Evolutionary conservation across 2,113 vertebrate genomes (phyloP), one percentile per base, ranked within the genome.

Genomic region (Piprites chloris): DNA sequence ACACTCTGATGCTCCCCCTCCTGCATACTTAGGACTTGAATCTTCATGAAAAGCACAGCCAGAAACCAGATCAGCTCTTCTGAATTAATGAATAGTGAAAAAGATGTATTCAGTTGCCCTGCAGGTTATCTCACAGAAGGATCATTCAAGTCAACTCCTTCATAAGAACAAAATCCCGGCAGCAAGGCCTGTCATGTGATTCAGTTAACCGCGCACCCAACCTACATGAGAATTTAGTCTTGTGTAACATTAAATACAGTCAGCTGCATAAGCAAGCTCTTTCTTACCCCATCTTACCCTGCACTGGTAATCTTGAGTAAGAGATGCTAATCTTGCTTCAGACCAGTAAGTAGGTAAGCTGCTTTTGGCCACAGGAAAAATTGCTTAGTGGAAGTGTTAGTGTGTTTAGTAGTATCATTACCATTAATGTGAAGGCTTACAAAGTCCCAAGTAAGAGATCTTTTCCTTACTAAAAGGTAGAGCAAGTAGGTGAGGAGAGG

Each of bases 101-200:
- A 74, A 71, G 35, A 86, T 23, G 27, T 6, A 92, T 46, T 90
- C 73, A 78, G 79, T 53, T 52, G 23, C 88, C 73, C 83, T 61
- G 61, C 68, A 95, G 69, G 86, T 93, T 94, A 88, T 77, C 46
- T 76, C 61, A 78, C 80, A 24, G 83, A 84, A 78, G 53, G 83
- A 82, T 85, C 95, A 91, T 59, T 76, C 66, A 93, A 20, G 4
- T 47, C 47, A 81, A 44, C 56, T 86, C 65, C 66, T 96, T 88
- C 3, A 0, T 92, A 93, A 96, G 92, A 73, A 95, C 73, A 78
- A 97, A 96, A 97, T 96, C 92, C 95, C 86, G 79, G 32, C 53
- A 82, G 83, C 83, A 85, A 96, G 37, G 77, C 86, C 61, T 55
- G 75, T 68, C 92, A 95, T 69, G 93, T 94, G 93, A 96, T 84